These are phyloP conservation scores for Erythrocercus mccallii DNA, from an alignment of 2,113 vertebrate species.

Conservation along the genomic window DNA sequence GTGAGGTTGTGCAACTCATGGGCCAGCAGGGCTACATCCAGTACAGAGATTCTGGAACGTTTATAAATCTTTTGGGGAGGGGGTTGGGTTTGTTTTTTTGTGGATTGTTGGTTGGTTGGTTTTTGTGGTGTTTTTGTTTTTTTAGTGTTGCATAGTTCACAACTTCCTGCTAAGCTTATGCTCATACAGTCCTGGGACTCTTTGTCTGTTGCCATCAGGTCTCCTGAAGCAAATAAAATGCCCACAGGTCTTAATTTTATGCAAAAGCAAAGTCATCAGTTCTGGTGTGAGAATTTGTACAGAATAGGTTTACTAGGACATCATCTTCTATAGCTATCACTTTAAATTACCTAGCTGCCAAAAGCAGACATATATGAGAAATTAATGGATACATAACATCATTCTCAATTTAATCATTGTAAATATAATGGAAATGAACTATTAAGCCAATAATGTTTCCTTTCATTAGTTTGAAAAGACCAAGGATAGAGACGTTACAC, in stretches of 20 bases:
- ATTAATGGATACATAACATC: neutral
- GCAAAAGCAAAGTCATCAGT: neutral
- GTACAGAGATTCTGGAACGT: neutral
- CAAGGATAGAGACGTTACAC: neutral
- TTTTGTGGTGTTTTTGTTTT: neutral
- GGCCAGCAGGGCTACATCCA: neutral
- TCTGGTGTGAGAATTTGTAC: neutral
- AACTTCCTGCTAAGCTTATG: neutral
- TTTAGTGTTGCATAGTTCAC: neutral
- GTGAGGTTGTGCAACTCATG: neutral
- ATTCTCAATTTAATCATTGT: neutral
- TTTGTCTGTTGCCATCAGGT: neutral
- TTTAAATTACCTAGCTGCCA: neutral
- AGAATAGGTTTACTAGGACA: neutral
- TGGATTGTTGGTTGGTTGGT: neutral
- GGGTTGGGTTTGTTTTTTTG: neutral
- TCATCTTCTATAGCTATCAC: neutral
- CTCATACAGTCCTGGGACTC: neutral
- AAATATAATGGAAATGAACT: neutral
- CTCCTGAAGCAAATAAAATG: neutral
- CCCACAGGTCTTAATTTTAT: neutral
- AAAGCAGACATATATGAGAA: neutral
- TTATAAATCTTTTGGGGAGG: neutral
- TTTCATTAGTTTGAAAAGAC: neutral
- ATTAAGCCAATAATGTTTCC: neutral